phyloP scores from a whole-genome alignment of 2,113 vertebrate species.

The Gallinago undulata region DNA sequence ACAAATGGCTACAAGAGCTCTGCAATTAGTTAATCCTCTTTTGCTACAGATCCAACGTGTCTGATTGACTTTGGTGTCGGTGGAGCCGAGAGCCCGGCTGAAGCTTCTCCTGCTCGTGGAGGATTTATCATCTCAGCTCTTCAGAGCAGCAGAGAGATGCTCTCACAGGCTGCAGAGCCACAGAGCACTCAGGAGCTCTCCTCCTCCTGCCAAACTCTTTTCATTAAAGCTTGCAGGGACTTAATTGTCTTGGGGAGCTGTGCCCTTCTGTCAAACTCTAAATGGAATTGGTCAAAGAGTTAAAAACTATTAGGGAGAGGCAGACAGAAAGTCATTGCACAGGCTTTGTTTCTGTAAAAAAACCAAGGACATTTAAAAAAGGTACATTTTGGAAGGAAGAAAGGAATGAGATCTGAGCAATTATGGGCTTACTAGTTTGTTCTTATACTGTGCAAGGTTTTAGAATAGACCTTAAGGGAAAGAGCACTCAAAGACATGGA shows the following conservation, averaged over 20 bases:
- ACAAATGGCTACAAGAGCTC: neutral
- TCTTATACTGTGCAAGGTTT: neutral
- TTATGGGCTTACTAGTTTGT: neutral
- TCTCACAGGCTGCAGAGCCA: neutral
- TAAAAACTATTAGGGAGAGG: neutral
- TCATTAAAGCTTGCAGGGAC: constrained; percentile 23
- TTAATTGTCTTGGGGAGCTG: neutral
- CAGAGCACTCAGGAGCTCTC: neutral
- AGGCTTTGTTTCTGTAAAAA: neutral
- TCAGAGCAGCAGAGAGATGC: neutral
- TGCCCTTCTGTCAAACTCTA: constrained; percentile 7
- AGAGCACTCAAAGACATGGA: neutral
- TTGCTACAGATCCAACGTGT: neutral
- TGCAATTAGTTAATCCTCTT: neutral
- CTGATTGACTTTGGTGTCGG: neutral
- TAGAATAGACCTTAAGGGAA: neutral
- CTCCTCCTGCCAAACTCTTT: neutral
- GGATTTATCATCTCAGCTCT: neutral
- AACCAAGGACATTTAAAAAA: neutral
- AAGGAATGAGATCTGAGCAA: neutral
- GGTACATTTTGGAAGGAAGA: neutral
- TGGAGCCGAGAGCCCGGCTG: neutral
- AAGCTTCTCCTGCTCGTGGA: neutral
- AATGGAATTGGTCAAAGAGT: neutral
- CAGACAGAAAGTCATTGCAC: neutral